These are phyloP conservation scores for Apis laboriosa DNA, from an alignment of 1,140 invertebrate species.

Conservation along the genomic window DNA sequence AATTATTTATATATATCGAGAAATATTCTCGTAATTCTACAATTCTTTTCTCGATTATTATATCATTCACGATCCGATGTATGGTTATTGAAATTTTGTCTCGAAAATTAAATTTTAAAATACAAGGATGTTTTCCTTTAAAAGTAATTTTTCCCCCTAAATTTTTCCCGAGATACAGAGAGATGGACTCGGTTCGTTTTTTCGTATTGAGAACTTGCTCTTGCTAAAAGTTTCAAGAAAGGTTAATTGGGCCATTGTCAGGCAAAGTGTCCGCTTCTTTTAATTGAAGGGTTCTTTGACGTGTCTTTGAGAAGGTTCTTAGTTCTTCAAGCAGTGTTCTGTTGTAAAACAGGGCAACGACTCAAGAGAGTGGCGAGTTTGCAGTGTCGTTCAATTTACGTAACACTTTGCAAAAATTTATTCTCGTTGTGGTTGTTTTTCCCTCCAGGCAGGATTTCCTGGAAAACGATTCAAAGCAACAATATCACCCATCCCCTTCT, in stretches of 20 bases:
- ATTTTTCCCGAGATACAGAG: neutral
- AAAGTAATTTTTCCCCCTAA: too few relatives aligned
- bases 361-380: neutral
- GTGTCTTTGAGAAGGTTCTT: constrained; percentile 6
- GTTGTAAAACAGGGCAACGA: neutral
- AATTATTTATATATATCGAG: too few relatives aligned
- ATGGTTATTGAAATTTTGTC: too few relatives aligned
- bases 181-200: too few relatives aligned
- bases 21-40: too few relatives aligned
- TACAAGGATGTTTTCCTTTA: too few relatives aligned
- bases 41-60: too few relatives aligned
- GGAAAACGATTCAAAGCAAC: too few relatives aligned
- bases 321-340: neutral
- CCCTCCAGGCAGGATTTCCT: too few relatives aligned
- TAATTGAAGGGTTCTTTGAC: constrained; percentile 7
- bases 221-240: neutral
- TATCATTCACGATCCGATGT: too few relatives aligned
- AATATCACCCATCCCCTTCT: too few relatives aligned
- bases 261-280: constrained; percentile 9
- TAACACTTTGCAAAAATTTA: neutral
- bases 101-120: too few relatives aligned
- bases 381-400: neutral
- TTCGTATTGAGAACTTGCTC: neutral
- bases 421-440: neutral
- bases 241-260: constrained; percentile 25